These are phyloP conservation scores for Takifugu ocellatus DNA, from an alignment of 2,797 vertebrate species.

Conservation along the genomic window DNA sequence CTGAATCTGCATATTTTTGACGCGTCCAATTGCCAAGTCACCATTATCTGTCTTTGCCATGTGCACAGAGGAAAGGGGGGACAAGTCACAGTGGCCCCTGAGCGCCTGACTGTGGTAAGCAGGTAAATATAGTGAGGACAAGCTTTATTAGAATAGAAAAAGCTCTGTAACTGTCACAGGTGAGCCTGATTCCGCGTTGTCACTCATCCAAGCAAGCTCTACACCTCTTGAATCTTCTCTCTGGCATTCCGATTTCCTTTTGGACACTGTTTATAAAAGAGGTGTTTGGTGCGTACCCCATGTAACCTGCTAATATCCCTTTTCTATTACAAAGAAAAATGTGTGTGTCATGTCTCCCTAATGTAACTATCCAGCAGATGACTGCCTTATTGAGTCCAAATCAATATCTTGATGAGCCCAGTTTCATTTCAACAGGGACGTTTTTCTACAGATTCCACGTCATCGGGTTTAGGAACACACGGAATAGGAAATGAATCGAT, in stretches of 20 bases:
- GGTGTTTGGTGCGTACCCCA: neutral
- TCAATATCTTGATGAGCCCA: constrained; percentile 56
- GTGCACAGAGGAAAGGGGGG: constrained; percentile 15
- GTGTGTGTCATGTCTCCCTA: constrained; percentile 52
- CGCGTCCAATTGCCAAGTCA: constrained; percentile 69
- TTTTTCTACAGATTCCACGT: no score
- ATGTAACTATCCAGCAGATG: constrained; percentile 65
- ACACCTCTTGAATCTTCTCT: constrained; percentile 9
- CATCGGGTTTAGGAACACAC: no score
- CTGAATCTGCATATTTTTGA: constrained; percentile 67
- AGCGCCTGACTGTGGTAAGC: constrained; percentile 73
- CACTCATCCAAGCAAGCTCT: constrained; percentile 24
- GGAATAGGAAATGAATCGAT: no score
- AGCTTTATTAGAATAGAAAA: constrained; percentile 72
- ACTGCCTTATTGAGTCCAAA: constrained; percentile 53
- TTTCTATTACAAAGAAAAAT: constrained; percentile 44
- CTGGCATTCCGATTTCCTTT: neutral
- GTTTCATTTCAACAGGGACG: constrained; percentile 13
- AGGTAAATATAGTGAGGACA: constrained; percentile 75
- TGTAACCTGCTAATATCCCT: constrained; percentile 36
- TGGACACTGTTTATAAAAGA: neutral
- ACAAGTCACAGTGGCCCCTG: constrained; percentile 62
- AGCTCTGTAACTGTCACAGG: constrained; percentile 58
- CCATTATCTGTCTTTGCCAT: constrained; percentile 55
- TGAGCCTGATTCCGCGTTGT: constrained; percentile 41